Evolutionary conservation across 1,140 invertebrate species (phyloP), one percentile per base, ranked within the genome.

Genomic region (Penaeus japonicus): DNA sequence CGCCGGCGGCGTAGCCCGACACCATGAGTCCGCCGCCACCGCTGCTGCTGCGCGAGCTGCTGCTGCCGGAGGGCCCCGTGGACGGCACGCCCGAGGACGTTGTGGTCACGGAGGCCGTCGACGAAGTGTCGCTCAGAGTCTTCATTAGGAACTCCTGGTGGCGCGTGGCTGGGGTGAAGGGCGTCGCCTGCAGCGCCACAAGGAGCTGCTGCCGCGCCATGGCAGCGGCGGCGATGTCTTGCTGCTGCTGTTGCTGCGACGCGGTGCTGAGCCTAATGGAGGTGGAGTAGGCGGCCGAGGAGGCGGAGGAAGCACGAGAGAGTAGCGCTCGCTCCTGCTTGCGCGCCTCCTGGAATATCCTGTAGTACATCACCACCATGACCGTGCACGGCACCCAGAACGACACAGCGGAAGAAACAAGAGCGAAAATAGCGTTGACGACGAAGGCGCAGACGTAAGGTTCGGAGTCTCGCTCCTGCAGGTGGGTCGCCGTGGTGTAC

Each of bases 301-400:
- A 87, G 32, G 81, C 84, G 24, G 87, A 87, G 47, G 79, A 89
- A 47, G 86, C 83, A 5, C 87, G 73, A 73, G 27, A 70, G 10
- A 91, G 73, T 32, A 90, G 73, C n/a, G 89, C 89, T 77, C 97
- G 95, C 92, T 98, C 97, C 92, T 99, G 98, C 24, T 96, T 94
- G 91, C 97, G 96, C 0, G 98, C 98, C 92, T 99, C 97, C 89
- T 95, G 93, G 92, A 97, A 98, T 91, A 99, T 99, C 92, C 96
- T 95, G 93, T 96, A 97, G 92, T 99, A 99, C 94, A 98, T 97
- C 91, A 96, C 96, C 79, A 98, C 94, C 97, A 99, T 99, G 90
- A 98, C 97, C 90, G 97, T 95, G 54, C 97, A 97, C 0, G 98
- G 98, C 75, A 98, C 95, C 97, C 98, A 99, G 92, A 99, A 99